Percentiles rank a stretch among this genome's conserved stretches.
Evolutionary conservation across 2,113 vertebrate genomes (phyloP).

Genomic region (Pterophyllum scalare): DNA sequence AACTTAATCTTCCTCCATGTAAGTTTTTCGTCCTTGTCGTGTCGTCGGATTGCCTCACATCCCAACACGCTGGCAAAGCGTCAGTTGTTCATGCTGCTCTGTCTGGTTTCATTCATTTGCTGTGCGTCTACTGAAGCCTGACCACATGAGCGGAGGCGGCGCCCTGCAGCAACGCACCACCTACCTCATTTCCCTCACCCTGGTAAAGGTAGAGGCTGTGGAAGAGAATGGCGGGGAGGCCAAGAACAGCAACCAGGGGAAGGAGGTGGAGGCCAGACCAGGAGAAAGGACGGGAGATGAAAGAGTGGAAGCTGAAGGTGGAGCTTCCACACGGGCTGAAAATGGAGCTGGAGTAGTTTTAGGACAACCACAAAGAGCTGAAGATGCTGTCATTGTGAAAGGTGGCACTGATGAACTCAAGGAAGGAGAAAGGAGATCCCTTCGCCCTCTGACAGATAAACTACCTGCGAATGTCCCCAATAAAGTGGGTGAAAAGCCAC

Average conservation of each 20-base stretch:
- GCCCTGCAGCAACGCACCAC: constrained; percentile 92
- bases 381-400: constrained; percentile 22
- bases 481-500: constrained; percentile 59
- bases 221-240: constrained; percentile 78
- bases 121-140: constrained; percentile 70
- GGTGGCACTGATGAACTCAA: constrained; percentile 34
- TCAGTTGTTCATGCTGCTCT: constrained; percentile 35
- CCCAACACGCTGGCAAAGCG: constrained; percentile 38
- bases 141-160: constrained; percentile 87
- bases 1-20: constrained; percentile 52
- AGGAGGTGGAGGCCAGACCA: constrained; percentile 44
- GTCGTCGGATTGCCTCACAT: constrained; percentile 34
- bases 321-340: constrained; percentile 20
- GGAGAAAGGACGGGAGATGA: background rate
- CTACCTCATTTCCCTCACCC: constrained; percentile 96
- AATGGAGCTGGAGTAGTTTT: constrained; percentile 32
- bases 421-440: constrained; percentile 44
- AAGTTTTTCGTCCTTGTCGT: constrained; percentile 30
- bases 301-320: constrained; percentile 26
- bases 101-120: constrained; percentile 65
- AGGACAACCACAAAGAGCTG: constrained; percentile 12
- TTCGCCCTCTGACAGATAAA: constrained; percentile 54
- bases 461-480: constrained; percentile 15
- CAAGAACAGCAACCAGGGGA: constrained; percentile 52
- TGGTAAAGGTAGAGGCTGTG: constrained; percentile 92